Conservation (phyloP, 2,888 invertebrate genomes). For the Hirtodrosophila trivittata region DNA sequence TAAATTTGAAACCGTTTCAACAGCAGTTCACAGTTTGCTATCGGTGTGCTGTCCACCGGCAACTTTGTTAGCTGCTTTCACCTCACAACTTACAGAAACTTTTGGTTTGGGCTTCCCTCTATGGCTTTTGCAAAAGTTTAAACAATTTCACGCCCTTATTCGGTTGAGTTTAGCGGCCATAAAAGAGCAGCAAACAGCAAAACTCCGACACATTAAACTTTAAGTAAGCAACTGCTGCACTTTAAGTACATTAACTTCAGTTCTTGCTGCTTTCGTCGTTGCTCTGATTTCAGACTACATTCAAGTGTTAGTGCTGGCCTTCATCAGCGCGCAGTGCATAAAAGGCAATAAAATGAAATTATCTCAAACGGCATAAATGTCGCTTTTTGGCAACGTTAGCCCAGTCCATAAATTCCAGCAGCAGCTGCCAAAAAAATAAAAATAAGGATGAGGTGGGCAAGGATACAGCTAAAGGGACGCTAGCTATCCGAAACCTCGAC, state of each 20-base stretch:
- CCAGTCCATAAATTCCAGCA: conserved; percentile 63
- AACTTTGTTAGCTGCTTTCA: conserved; percentile 48
- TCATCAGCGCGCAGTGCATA: conserved; percentile 59
- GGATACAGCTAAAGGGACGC: conserved; percentile 14
- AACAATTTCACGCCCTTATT: conserved; percentile 63
- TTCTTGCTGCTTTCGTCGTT: conserved; percentile 14
- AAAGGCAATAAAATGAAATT: conserved; percentile 78
- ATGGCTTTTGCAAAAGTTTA: conserved; percentile 39
- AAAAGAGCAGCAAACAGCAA: conserved; percentile 50
- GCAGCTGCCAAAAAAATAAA: conserved; percentile 58
- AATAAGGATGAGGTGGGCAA: conserved; percentile 6
- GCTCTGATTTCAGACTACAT: conserved; percentile 37
- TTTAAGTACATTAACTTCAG: conserved; percentile 51
- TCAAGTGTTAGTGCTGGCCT: conserved; percentile 17
- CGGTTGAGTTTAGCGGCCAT: conserved; percentile 52
- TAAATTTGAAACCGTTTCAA: conserved; percentile 2
- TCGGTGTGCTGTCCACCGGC: conserved; percentile 17
- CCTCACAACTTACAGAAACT: conserved; percentile 31
- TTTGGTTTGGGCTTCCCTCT: conserved; percentile 18
- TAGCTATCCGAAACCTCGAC: conserved; percentile 12
- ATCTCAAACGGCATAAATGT: conserved; percentile 77
- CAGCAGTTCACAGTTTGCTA: not conserved
- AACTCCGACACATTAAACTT: conserved; percentile 52
- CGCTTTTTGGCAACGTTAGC: conserved; percentile 73
- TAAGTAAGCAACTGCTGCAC: conserved; percentile 47